These are phyloP conservation scores for Todiramphus chloris DNA, from an alignment of 2,113 vertebrate genomes.

Conservation along the genomic window DNA sequence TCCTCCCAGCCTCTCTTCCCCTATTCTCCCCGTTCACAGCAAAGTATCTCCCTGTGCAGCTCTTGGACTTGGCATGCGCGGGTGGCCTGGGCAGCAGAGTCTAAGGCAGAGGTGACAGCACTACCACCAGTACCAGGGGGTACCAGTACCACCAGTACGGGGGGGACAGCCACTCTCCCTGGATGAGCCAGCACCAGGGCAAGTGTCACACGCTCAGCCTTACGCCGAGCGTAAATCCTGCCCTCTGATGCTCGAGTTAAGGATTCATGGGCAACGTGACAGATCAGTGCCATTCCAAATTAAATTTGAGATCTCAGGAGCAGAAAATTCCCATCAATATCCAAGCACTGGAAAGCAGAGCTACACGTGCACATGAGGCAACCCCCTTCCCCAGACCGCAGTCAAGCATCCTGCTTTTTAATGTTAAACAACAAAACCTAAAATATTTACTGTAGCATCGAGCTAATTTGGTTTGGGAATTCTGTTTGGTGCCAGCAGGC, in stretches of 20 bases:
- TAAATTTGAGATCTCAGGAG: background rate
- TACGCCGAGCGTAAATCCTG: background rate
- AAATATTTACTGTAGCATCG: background rate
- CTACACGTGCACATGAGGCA: background rate
- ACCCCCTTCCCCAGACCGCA: background rate
- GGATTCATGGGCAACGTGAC: fast-evolving
- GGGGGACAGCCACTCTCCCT: fast-evolving
- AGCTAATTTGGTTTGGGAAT: background rate
- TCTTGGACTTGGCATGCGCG: fast-evolving
- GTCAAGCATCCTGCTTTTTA: background rate
- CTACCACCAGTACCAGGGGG: background rate
- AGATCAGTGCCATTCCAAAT: background rate
- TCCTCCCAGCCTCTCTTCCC: background rate
- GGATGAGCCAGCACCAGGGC: background rate
- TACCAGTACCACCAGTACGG: background rate
- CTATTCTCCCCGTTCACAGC: no score
- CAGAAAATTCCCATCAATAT: background rate
- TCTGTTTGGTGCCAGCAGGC: background rate
- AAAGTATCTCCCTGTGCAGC: fast-evolving
- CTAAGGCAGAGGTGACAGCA: background rate
- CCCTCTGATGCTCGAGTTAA: background rate
- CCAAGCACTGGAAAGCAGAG: background rate
- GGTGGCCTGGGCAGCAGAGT: background rate
- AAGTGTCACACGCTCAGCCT: fast-evolving
- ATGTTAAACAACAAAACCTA: background rate